Evolutionary conservation across 2,797 vertebrate genomes (phyloP).

Genomic region (Lepus townsendii): DNA sequence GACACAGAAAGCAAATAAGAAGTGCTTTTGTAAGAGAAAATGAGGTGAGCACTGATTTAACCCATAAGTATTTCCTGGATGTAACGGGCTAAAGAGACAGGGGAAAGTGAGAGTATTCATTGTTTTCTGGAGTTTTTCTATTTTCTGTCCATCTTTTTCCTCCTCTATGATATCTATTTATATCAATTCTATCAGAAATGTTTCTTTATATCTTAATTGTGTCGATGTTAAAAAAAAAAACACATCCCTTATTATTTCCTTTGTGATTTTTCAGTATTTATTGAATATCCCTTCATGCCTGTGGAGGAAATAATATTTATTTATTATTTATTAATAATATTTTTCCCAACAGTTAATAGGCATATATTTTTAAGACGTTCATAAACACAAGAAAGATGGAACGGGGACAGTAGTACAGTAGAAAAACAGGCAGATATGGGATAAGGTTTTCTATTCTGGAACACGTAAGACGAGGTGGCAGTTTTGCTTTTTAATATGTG

Average conservation of each 20-base stretch:
- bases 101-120: neutral
- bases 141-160: neutral
- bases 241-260: neutral
- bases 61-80: neutral
- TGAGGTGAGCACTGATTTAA: neutral
- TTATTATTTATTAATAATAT: neutral
- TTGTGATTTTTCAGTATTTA: neutral
- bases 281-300: neutral
- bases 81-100: neutral
- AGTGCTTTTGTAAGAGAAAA: neutral
- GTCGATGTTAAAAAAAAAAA: neutral
- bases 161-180: neutral
- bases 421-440: neutral
- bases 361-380: neutral
- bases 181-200: neutral
- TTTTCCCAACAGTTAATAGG: neutral
- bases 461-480: rapidly evolving
- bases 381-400: neutral
- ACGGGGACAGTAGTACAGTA: too few species aligned
- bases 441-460: neutral
- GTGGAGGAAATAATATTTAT: neutral
- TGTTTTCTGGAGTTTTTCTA: neutral
- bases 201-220: neutral
- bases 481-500: neutral
- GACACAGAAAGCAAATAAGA: neutral